These are phyloP conservation scores for Turnix velox DNA, from an alignment of 2,113 vertebrate genomes.

Conservation along the genomic window DNA sequence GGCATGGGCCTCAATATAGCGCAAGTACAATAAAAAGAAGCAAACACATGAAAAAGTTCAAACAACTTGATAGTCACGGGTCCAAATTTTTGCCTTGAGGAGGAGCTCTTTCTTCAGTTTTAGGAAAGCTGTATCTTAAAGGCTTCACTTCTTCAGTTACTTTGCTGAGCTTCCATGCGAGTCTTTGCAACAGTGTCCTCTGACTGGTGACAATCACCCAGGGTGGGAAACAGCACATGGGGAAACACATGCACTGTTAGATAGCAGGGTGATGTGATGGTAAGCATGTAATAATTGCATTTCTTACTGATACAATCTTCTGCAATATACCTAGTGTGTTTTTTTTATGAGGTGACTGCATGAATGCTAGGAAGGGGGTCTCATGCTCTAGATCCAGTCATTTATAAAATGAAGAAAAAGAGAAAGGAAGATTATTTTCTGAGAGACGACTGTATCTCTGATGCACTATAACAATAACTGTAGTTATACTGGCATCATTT, in stretches of 20 bases:
- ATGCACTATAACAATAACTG: neutral
- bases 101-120: constrained; percentile 36
- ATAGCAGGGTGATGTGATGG: neutral
- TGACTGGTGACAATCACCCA: neutral
- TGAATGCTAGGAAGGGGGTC: neutral
- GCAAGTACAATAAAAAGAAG: neutral
- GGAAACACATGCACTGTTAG: neutral
- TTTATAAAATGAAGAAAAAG: constrained; percentile 6
- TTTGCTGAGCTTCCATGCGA: neutral
- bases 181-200: neutral
- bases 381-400: constrained; percentile 17
- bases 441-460: neutral
- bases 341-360: neutral
- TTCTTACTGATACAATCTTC: neutral
- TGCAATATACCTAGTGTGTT: neutral
- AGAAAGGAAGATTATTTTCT: constrained; percentile 25
- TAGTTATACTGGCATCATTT: neutral
- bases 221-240: neutral
- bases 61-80: neutral
- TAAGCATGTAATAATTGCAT: neutral
- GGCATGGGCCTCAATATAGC: neutral
- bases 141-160: neutral
- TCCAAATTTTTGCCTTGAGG: neutral
- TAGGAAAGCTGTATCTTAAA: neutral
- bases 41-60: neutral